Conservation (phyloP, 2,113 vertebrate species). For the Aphelocoma coerulescens region DNA sequence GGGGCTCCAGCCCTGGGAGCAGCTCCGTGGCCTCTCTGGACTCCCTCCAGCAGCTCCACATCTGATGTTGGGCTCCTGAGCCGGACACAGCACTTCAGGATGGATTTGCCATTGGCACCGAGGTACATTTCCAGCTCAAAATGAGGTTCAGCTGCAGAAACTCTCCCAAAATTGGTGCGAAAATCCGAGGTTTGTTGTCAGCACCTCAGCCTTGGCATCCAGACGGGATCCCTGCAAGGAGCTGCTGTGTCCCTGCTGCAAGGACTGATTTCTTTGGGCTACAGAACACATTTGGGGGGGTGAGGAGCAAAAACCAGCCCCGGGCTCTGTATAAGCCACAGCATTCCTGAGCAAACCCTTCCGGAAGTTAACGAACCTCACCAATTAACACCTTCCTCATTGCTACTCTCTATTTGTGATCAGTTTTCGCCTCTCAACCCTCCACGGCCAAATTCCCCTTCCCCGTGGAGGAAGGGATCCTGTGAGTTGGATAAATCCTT, state of each 20-base stretch:
- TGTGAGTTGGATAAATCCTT: neutral
- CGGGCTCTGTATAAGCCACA: neutral
- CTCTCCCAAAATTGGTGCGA: neutral
- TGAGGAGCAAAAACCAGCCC: neutral
- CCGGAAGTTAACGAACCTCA: neutral
- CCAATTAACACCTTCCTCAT: neutral
- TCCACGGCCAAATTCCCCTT: neutral
- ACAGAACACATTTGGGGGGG: rapidly evolving
- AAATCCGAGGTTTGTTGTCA: neutral
- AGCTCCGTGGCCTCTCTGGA: rapidly evolving
- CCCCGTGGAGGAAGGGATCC: neutral
- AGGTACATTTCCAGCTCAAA: neutral
- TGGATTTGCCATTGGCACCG: neutral
- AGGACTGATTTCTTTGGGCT: neutral
- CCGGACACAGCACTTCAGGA: neutral
- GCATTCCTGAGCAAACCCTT: neutral
- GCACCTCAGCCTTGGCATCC: neutral
- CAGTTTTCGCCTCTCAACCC: neutral
- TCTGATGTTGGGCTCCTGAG: neutral
- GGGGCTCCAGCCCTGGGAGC: neutral
- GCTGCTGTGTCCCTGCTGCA: neutral
- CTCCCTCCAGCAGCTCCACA: rapidly evolving
- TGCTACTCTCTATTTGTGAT: neutral
- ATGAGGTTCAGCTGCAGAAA: neutral
- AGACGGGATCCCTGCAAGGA: neutral